Base-by-base conservation (phyloP, 1,140 invertebrate genomes). In the Cydia splendana region DNA sequence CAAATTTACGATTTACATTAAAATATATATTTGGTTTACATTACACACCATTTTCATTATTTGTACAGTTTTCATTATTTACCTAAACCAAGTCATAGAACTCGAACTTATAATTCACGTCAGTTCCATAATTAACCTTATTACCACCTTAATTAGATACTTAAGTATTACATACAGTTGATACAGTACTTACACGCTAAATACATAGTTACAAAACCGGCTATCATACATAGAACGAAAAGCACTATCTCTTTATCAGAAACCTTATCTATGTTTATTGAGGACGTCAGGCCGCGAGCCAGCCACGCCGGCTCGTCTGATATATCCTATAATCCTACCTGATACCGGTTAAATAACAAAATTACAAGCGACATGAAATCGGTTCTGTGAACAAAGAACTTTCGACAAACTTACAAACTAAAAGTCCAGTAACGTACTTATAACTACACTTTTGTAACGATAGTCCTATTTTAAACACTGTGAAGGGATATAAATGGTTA, bases 381-480 rank as follows among this genome's bases (percentile, higher is more conserved):
- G 5, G 28, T 69, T 38, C 15, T 45, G 15, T 7, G 6, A 30
- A 18, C 30, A 62, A 62, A 62, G 57, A 62, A 62, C 57, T 18
- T 71, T 38, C 67, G 34, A 34, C 7, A 71, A 71, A 71, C 67
- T 71, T 71, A 71, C 30, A 62, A 71, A n/a, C 67, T 71, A 71
- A 18, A 42, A 42, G 30, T 71, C 34, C 18, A 7, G 30, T 34
- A 71, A 38, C 9, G 30, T 69, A 30, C 34, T 71, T 67, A 67
- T 34, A 34, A 38, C 18, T 71, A 71, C 67, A 71, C 67, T 34
- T 71, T 71, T 10, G 38, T 42, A 38, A 38, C 30, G 10, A 51
- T 51, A 51, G 15, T 62, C 62, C 7, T 30, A 12, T 24, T n/a
- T 34, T 67, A 0, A 34, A 9, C 65, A 67, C 65, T 67, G 2